A percentile compares a stretch with the other conserved stretches of the same genome.
Evolutionary conservation across 2,888 invertebrate species (phyloP).

Genomic region (Cerastis leucographa): DNA sequence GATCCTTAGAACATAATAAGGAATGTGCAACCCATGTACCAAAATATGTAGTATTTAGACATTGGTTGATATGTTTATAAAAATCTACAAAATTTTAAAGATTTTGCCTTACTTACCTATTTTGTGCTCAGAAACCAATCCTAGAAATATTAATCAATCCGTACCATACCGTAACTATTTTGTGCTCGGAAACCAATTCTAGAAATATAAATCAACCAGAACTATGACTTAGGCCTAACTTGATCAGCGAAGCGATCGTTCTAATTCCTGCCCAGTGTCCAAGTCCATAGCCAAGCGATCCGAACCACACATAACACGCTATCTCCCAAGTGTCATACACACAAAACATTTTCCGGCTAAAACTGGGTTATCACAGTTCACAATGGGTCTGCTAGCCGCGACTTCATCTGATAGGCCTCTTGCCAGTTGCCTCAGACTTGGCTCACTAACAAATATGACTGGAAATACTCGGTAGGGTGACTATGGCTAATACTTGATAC

Average conservation of each 20-base stretch:
- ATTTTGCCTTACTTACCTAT: not conserved
- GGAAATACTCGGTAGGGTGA: conserved; percentile 63
- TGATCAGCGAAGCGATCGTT: conserved; percentile 9
- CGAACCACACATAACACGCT: conserved; percentile 65
- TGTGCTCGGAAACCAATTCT: not conserved
- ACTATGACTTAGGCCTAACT: not conserved
- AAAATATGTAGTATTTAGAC: not conserved
- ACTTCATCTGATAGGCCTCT: conserved; percentile 83
- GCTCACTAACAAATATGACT: conserved; percentile 73
- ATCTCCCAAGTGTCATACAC: conserved; percentile 78
- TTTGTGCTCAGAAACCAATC: not conserved
- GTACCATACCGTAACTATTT: not conserved
- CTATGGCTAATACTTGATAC: conserved; percentile 34
- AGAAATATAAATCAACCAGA: not conserved
- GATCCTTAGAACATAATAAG: not conserved
- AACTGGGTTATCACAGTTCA: conserved; percentile 83
- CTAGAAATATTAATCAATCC: not conserved
- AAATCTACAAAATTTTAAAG: not conserved
- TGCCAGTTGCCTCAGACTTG: conserved; percentile 84
- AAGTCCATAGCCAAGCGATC: conserved; percentile 32
- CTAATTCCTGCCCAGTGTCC: conserved; percentile 38
- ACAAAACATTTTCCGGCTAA: conserved; percentile 79
- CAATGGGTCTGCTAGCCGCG: conserved; percentile 71
- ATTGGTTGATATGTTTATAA: not conserved
- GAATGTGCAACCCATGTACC: not conserved